phyloP scores from a whole-genome alignment of 2,113 vertebrate genomes.

The Opisthocomus hoazin region DNA sequence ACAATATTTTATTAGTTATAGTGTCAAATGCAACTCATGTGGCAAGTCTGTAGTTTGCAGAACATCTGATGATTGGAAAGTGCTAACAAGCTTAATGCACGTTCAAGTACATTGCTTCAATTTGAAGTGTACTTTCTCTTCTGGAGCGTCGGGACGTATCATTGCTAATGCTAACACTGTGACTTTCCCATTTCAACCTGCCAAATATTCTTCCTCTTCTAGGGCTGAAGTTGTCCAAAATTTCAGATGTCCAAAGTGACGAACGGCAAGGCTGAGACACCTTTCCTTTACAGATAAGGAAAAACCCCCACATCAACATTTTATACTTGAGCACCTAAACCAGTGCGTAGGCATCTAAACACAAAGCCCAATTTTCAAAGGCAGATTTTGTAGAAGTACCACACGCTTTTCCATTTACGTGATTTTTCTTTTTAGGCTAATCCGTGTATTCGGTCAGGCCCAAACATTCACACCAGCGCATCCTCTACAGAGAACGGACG shows the following conservation, averaged over 20 bases:
- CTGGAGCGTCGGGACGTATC: not conserved
- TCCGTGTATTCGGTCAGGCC: not conserved
- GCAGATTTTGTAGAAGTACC: not conserved
- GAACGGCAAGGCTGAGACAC: not conserved
- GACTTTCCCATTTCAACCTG: not conserved
- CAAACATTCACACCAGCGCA: not conserved
- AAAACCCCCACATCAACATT: not conserved
- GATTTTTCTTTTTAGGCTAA: not conserved
- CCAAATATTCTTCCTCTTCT: not conserved
- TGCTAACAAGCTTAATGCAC: constrained; percentile 8
- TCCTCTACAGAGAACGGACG: not conserved
- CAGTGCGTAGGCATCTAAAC: not conserved
- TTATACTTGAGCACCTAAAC: not conserved
- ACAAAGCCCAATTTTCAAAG: not conserved
- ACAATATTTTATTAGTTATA: not conserved
- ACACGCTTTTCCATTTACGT: not conserved
- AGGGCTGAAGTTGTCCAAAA: not conserved
- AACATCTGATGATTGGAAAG: not conserved
- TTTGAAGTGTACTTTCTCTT: not conserved
- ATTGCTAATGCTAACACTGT: not conserved
- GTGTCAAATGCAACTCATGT: constrained; percentile 13
- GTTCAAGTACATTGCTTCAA: constrained; percentile 24
- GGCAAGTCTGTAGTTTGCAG: not conserved
- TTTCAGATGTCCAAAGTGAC: not conserved
- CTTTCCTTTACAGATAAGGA: not conserved